Percentiles rank a stretch among this genome's conserved stretches.
Conservation (phyloP, 2,113 vertebrate species). For the Dolichallabes microphthalmus region DNA sequence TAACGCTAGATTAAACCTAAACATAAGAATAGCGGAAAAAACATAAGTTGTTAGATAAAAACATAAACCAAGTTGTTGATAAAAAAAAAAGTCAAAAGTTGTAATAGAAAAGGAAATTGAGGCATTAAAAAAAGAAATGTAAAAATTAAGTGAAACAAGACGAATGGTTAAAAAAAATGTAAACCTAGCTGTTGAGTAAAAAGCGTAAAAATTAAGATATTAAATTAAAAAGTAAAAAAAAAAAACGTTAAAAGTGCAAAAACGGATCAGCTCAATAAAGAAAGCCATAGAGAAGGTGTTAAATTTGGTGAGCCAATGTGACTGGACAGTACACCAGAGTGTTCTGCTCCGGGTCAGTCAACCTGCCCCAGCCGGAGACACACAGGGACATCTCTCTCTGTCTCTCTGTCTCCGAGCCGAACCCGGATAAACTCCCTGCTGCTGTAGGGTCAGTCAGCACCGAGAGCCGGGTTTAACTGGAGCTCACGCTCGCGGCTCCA, state of each 20-base stretch:
- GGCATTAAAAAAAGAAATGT: too few species aligned
- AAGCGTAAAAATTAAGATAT: too few species aligned
- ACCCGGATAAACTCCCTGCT: not conserved
- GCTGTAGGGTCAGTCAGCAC: not conserved
- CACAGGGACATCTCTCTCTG: not conserved
- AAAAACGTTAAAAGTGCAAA: not conserved
- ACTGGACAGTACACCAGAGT: not conserved
- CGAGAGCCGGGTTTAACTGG: not conserved
- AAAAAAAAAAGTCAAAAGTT: too few species aligned
- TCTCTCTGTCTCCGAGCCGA: not conserved
- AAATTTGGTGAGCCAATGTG: not conserved
- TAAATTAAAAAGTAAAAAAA: too few species aligned
- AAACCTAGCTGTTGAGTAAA: too few species aligned
- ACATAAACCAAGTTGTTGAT: too few species aligned
- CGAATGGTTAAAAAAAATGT: too few species aligned
- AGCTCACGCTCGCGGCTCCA: not conserved
- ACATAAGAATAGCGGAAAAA: too few species aligned
- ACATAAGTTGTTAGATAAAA: not conserved
- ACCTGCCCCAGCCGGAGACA: not conserved
- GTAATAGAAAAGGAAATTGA: too few species aligned
- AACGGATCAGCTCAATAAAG: not conserved
- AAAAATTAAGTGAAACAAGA: too few species aligned
- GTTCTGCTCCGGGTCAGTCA: too few species aligned
- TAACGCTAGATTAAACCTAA: too few species aligned
- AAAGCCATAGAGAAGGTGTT: not conserved